Conservation (phyloP, 2,797 vertebrate genomes). For the Malacoraja senta region DNA sequence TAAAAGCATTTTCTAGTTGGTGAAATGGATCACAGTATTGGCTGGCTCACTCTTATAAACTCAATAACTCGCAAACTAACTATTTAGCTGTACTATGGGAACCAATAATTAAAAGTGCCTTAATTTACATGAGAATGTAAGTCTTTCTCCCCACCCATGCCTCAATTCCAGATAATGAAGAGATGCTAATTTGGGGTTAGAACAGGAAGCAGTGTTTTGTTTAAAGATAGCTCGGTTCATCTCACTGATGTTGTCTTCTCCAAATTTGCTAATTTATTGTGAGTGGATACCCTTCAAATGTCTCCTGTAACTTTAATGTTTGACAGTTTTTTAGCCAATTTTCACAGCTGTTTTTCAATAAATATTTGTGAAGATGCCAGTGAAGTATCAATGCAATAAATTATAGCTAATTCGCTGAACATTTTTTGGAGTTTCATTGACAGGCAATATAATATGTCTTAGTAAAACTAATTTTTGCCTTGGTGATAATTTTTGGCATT, state of each 20-base stretch:
- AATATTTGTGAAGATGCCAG: background rate
- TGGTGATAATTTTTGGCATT: background rate
- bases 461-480: background rate
- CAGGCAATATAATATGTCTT: background rate
- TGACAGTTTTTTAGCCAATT: background rate
- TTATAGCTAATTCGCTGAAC: background rate
- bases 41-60: background rate
- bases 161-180: conserved; percentile 15
- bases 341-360: background rate
- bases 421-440: background rate
- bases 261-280: conserved; percentile 5
- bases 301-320: background rate
- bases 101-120: conserved; percentile 13
- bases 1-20: background rate
- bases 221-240: conserved; percentile 27
- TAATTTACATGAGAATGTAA: conserved; percentile 23
- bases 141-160: conserved; percentile 21
- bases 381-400: background rate
- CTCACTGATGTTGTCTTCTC: background rate
- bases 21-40: background rate
- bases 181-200: conserved; percentile 29
- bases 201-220: conserved; percentile 4
- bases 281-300: conserved; percentile 20
- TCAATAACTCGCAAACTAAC: background rate
- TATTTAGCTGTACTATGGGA: background rate